Evolutionary conservation across 1,140 invertebrate genomes (phyloP), one percentile per base, ranked within the genome.

Genomic region (Drosophila funebris): DNA sequence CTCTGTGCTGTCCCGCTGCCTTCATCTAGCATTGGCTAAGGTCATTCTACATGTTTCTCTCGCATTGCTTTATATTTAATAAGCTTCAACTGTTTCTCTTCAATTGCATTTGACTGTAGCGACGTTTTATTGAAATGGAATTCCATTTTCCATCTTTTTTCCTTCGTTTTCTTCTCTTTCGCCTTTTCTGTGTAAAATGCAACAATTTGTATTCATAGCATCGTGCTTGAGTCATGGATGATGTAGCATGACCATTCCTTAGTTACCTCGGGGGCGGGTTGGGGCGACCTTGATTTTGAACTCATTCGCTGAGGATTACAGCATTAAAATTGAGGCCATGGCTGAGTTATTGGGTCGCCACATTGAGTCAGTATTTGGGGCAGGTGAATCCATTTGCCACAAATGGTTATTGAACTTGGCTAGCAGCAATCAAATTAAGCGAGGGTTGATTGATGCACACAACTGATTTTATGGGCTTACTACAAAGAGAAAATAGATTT

Each of bases 201-300:
- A 87, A 88, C 83, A 88, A 88, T 78, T 87, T 87, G 83, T 82
- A 87, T 87, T 87, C 82, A 78, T 87, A 70, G 62, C 58, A 41
- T 11, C 44, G 64, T 61, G 69, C 76, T 68, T 60, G 70, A 78
- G 69, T 29, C 68, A 78, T 71, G 76, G 69, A 53, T 80, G 81
- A 73, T 81, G 74, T 81, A 58, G 74, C 78, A 68, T 72, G 74
- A 78, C 61, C 64, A 72, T 74, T 68, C 41, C 36, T 50, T 18
- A 36, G 14, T 9, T 33, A 20, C 48, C 22, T 18, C 13, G 4
- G 13, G 6, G 27, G 16, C 14, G 4, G 0, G 4, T 1, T 13
- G 5, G 8, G 14, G 22, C 62, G 84, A 74, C 83, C 83, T 88
- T 88, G 83, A 88, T 83, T 88, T 88, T 88, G 84, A 89, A 89